Percentiles rank a stretch among this genome's conserved stretches.
Evolutionary conservation across 2,888 invertebrate species (phyloP).

Genomic region (Ametastegia equiseti): DNA sequence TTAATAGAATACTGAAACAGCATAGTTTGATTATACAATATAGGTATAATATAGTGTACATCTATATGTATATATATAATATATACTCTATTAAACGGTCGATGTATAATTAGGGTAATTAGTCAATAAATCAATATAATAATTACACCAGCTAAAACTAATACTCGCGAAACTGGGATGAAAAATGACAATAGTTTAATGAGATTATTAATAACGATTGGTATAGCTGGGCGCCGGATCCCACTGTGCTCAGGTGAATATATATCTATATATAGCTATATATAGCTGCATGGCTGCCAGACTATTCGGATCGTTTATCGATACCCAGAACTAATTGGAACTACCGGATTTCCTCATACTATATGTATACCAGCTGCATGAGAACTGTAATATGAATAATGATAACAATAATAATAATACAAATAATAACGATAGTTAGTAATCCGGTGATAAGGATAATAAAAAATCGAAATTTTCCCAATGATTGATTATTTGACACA

Average conservation of each 20-base stretch:
- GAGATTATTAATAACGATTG: slow-evolving; percentile 26
- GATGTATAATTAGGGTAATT: background rate
- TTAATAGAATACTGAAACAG: no score
- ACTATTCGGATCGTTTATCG: slow-evolving; percentile 11
- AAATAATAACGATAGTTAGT: no score
- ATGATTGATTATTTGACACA: no score
- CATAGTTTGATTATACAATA: no score
- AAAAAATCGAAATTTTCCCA: no score
- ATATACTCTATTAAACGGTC: no score
- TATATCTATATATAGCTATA: background rate
- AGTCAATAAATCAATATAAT: background rate
- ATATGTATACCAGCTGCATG: no score
- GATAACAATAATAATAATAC: background rate
- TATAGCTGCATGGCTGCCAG: no score
- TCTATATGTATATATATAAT: background rate
- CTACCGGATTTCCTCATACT: background rate
- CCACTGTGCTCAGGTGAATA: no score
- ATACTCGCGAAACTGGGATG: background rate
- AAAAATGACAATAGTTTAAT: slow-evolving; percentile 16
- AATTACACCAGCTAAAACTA: background rate
- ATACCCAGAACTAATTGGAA: slow-evolving; percentile 24
- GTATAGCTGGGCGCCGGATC: background rate
- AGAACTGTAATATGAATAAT: background rate
- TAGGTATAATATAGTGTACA: background rate
- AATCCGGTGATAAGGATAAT: no score